These are phyloP conservation scores for Eupeodes latifasciatus DNA, from an alignment of 2,888 invertebrate genomes.

Conservation along the genomic window DNA sequence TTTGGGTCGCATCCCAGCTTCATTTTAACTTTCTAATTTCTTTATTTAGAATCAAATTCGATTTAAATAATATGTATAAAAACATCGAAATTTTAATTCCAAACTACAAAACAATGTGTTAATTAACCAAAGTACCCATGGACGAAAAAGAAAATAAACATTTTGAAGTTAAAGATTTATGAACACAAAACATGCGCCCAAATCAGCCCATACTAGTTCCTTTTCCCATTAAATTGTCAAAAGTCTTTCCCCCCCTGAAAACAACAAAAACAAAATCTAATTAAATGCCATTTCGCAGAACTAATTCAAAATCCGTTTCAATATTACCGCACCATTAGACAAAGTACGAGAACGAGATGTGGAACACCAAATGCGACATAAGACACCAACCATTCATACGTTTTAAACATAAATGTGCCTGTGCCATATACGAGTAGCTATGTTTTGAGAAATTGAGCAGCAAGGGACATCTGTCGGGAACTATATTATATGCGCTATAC, in stretches of 20 bases:
- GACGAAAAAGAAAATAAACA: constrained; percentile 21
- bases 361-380: constrained; percentile 27
- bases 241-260: constrained; percentile 3
- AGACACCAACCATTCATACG: background rate
- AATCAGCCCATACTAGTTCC: background rate
- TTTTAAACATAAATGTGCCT: background rate
- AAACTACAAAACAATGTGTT: constrained; percentile 2
- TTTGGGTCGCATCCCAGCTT: too few species aligned
- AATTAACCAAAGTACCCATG: constrained; percentile 28
- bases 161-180: constrained; percentile 30
- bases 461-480: constrained; percentile 27
- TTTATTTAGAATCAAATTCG: background rate
- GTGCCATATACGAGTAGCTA: background rate
- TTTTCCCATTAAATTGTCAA: background rate
- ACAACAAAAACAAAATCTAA: constrained; percentile 26
- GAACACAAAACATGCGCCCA: background rate
- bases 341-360: background rate
- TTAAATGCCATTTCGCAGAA: constrained; percentile 63
- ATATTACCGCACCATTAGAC: constrained; percentile 47
- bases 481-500: background rate
- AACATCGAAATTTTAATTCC: background rate
- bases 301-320: constrained; percentile 47
- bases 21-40: too few species aligned
- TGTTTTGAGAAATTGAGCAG: constrained; percentile 7
- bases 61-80: background rate